Evolutionary conservation across 2,888 invertebrate genomes (phyloP).

Genomic region (Elgonia sp.): DNA sequence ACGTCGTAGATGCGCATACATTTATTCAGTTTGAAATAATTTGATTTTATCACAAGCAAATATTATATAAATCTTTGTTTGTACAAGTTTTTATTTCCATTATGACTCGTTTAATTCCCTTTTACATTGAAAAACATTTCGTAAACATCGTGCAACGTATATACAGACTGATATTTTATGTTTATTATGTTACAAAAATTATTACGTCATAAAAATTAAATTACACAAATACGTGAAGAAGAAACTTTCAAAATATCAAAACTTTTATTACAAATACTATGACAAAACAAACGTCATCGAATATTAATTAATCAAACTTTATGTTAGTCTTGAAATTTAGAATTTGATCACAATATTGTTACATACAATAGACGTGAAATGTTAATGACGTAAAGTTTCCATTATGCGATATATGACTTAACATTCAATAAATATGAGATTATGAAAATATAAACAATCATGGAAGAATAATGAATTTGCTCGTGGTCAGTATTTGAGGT

Average conservation of each 20-base stretch:
- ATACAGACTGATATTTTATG: slow-evolving; percentile 19
- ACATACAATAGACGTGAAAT: slow-evolving; percentile 46
- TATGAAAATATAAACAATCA: slow-evolving; percentile 72
- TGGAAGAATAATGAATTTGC: slow-evolving; percentile 71
- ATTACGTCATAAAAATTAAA: slow-evolving; percentile 1
- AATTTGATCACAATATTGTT: slow-evolving; percentile 58
- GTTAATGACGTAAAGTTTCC: slow-evolving; percentile 53
- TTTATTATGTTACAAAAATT: slow-evolving; percentile 12
- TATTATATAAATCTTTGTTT: slow-evolving; percentile 3
- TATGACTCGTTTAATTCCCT: slow-evolving; percentile 3
- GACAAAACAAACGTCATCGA: slow-evolving; percentile 17
- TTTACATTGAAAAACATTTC: slow-evolving; percentile 12
- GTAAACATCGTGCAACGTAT: slow-evolving; percentile 3
- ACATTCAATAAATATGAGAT: slow-evolving; percentile 71
- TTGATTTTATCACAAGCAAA: slow-evolving; percentile 21
- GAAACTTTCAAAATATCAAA: slow-evolving; percentile 9
- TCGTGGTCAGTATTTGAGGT: slow-evolving; percentile 67
- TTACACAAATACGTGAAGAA: slow-evolving; percentile 15
- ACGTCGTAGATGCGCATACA: background rate
- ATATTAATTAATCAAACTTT: slow-evolving; percentile 52
- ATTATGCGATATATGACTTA: slow-evolving; percentile 51
- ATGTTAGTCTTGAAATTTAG: slow-evolving; percentile 37
- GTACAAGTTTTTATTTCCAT: background rate
- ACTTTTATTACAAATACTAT: background rate
- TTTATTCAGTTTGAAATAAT: slow-evolving; percentile 2